Percentiles rank a stretch among this genome's conserved stretches.
Evolutionary conservation across 1,140 invertebrate species (phyloP).

Genomic region (Zaprionus inermis): DNA sequence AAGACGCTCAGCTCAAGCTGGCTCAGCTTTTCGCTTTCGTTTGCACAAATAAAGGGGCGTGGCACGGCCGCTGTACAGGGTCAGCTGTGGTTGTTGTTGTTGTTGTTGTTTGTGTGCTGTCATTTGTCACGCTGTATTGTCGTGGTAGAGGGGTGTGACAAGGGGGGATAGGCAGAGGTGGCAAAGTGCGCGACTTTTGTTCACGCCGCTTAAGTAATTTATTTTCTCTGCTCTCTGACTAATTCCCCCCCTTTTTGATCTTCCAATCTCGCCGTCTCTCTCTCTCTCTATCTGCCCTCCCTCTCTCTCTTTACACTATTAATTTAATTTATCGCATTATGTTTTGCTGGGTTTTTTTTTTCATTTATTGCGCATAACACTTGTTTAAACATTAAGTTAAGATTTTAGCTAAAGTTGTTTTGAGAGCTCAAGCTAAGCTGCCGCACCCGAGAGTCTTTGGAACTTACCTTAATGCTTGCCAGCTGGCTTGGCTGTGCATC

Average conservation of each 20-base stretch:
- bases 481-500: neutral
- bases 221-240: constrained; percentile 12
- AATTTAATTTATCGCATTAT: constrained; percentile 35
- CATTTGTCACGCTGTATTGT: constrained; percentile 53
- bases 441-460: neutral
- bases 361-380: constrained; percentile 23
- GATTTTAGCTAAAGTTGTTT: neutral
- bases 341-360: constrained; percentile 5
- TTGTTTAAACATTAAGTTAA: constrained; percentile 26
- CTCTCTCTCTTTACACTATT: constrained; percentile 12
- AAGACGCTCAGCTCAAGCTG: neutral
- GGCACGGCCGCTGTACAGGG: constrained; percentile 5
- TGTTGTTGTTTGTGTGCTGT: constrained; percentile 46
- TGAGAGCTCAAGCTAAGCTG: constrained; percentile 3
- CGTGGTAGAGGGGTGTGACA: neutral
- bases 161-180: neutral
- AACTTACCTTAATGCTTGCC: neutral
- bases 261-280: too few relatives aligned
- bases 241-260: neutral
- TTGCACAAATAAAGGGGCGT: neutral
- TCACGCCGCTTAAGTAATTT: constrained; percentile 31
- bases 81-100: constrained; percentile 17
- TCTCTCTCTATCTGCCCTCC: neutral
- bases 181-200: constrained; percentile 23
- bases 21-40: constrained; percentile 59